Evolutionary conservation across 2,797 vertebrate genomes (phyloP).

Genomic region (Yasuhikotakia modesta): DNA sequence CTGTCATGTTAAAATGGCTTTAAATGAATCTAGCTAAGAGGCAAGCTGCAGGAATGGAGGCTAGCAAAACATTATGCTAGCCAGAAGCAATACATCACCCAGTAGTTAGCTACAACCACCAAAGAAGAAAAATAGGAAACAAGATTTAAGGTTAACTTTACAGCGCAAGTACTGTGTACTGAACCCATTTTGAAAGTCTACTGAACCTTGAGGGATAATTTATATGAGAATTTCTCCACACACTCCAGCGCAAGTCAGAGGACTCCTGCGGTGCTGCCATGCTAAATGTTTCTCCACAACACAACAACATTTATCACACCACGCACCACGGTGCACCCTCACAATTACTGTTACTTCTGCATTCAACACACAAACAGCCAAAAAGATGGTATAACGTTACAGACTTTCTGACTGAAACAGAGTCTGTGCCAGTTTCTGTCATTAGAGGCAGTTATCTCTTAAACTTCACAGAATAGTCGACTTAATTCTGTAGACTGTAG

Average conservation of each 20-base stretch:
- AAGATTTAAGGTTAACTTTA: background rate
- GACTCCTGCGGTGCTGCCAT: background rate
- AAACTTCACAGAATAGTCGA: constrained; percentile 49
- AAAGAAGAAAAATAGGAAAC: background rate
- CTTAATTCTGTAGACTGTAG: constrained; percentile 51
- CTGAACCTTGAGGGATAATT: constrained; percentile 9
- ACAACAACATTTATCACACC: constrained; percentile 45
- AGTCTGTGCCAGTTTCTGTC: constrained; percentile 52
- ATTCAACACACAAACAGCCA: constrained; percentile 30
- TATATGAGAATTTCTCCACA: background rate
- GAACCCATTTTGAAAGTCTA: background rate
- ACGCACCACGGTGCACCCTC: background rate
- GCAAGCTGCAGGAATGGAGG: background rate
- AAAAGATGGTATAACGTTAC: constrained; percentile 2
- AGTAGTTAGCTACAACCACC: background rate
- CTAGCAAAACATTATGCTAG: background rate
- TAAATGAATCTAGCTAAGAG: background rate
- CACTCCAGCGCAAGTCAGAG: background rate
- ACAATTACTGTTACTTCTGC: constrained; percentile 23
- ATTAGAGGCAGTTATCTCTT: constrained; percentile 48
- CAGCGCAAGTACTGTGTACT: too few relatives aligned
- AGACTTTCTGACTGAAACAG: constrained; percentile 30
- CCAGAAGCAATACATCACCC: background rate
- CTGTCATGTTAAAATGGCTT: background rate
- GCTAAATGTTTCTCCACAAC: constrained; percentile 1